Base-by-base conservation (phyloP, 2,888 invertebrate species). In the Chaetoderma sp. region DNA sequence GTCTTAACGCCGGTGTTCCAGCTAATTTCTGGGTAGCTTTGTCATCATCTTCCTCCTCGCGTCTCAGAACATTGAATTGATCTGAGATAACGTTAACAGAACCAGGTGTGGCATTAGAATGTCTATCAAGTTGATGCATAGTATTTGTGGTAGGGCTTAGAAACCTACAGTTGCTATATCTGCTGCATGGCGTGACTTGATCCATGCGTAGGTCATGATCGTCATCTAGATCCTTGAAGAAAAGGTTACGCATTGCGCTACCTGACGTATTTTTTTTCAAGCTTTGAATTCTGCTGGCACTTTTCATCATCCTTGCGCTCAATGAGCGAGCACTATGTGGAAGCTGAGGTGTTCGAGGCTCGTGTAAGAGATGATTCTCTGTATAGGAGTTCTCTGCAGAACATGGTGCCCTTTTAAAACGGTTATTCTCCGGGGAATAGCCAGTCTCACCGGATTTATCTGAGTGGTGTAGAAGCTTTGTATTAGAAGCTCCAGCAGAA, bases 241-340 rank as follows among this genome's bases (percentile, higher is more conserved):
- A n/a, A n/a, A n/a, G n/a, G n/a, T n/a, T n/a, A n/a, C n/a, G n/a
- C n/a, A n/a, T n/a, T n/a, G n/a, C n/a, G n/a, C n/a, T n/a, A n/a
- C n/a, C n/a, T n/a, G 28, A 13, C 16, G 28, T 28, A 8, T 30
- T n/a, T 1, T 16, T 30, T 16, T 30, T 18, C n/a, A 13, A 30
- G 45, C 68, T 77, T 59, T 84, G 84, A 27, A 81, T 79, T 13
- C 70, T 44, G 32, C 73, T 74, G n/a, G 83, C 82, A 65, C 72
- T 74, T 16, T 68, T 66, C 60, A 83, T 68, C 47, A 74, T 79
- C 56, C 69, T 75, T n/a, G 70, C 71, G 56, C 82, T 82, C 45
- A 84, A 70, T 30, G 74, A 74, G 60, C 79, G 83, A 21, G 83
- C 82, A 71, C 83, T 84, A 71, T 84, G 83, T 5, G 81, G 74